Evolutionary conservation across 2,888 invertebrate species (phyloP), one percentile per base, ranked within the genome.

Genomic region (Amphimallon solstitiale): DNA sequence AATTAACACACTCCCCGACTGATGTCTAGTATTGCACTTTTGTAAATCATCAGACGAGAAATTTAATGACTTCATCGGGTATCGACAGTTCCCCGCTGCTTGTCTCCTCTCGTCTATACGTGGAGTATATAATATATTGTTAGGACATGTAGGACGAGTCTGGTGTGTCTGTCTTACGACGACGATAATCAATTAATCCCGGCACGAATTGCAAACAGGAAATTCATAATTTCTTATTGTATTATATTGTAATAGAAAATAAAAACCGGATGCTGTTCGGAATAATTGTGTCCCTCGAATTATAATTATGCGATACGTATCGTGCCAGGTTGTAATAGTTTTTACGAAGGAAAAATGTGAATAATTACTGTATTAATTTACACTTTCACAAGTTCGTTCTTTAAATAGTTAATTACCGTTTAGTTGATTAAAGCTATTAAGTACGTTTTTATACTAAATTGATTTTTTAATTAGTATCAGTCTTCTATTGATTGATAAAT

Each of bases 121-220:
- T 21, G 4, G 21, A 5, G 12, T 12, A 15, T 51, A 34, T 52
- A 4, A 19, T 12, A 54, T 54, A 40, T 54, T 12, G 37, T 54
- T 37, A n/a, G 29, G 21, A 40, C 34, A 14, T 21, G n/a, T n/a
- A n/a, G n/a, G n/a, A 10, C 43, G 7, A n/a, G 21, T 21, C 54
- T n/a, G n/a, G n/a, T n/a, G n/a, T n/a, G 38, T 37, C 54, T 21
- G 19, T 38, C 29, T 29, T 29, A 29, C 9, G 6, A 29, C 29
- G 9, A 9, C 38, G 54, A 54, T 59, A 59, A 59, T 59, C 56
- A 43, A 59, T 59, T 59, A 59, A 59, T 59, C 56, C 9, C 38
- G 34, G 45, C 56, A 59, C 56, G 56, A 14, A 43, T 59, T 59
- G 56, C 56, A 59, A 59, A 59, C 56, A 59, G 56, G 56, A 59